A percentile compares a stretch with the other conserved stretches of the same genome.
These are phyloP conservation scores for Todus mexicanus DNA, from an alignment of 2,797 vertebrate genomes.

Conservation along the genomic window DNA sequence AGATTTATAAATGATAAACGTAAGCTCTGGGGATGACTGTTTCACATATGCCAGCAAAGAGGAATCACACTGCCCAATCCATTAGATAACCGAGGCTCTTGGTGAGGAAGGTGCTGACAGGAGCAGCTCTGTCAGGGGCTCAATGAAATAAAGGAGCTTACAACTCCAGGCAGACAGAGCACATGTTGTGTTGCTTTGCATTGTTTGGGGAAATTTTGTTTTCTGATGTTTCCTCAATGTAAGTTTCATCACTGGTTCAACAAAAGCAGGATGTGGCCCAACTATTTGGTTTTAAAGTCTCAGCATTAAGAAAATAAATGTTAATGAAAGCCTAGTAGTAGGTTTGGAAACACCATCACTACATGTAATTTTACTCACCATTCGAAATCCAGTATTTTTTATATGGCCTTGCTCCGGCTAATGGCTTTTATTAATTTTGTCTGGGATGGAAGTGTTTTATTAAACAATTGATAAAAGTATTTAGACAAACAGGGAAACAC, in stretches of 20 bases:
- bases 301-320: neutral
- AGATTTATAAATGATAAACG: neutral
- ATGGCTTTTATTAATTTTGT: neutral
- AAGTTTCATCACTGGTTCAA: neutral
- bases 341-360: neutral
- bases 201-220: neutral
- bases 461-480: neutral
- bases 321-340: neutral
- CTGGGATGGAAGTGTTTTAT: neutral
- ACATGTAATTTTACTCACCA: neutral
- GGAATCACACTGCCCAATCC: neutral
- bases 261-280: neutral
- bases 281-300: neutral
- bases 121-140: neutral
- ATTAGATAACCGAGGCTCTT: neutral
- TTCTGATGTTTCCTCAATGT: neutral
- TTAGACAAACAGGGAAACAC: too few relatives aligned
- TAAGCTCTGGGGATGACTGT: neutral
- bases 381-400: neutral
- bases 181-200: neutral
- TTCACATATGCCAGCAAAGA: neutral
- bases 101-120: neutral
- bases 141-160: neutral
- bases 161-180: accelerated
- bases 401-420: neutral